These are phyloP conservation scores for Anastrepha obliqua DNA, from an alignment of 1,140 invertebrate genomes.

Conservation along the genomic window DNA sequence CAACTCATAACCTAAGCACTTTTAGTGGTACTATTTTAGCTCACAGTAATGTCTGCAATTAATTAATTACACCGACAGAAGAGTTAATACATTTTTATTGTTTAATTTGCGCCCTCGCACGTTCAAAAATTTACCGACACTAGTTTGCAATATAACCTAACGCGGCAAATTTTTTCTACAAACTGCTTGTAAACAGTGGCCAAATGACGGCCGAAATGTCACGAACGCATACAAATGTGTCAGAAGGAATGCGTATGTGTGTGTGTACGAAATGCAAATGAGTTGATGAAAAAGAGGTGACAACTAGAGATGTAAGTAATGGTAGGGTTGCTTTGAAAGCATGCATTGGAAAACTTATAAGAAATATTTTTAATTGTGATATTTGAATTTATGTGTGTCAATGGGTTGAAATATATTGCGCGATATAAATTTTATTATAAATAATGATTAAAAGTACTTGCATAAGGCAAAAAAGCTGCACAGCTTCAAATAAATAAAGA, in stretches of 20 bases:
- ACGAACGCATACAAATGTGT: conserved; percentile 2
- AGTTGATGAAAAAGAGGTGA: not conserved
- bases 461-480: no score
- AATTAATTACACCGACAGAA: not conserved
- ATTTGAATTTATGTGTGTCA: no score
- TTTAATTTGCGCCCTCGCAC: not conserved
- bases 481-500: no score
- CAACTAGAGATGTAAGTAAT: not conserved
- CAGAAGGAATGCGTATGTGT: not conserved
- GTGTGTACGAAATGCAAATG: not conserved
- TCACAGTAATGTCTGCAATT: not conserved
- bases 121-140: not conserved
- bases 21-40: not conserved
- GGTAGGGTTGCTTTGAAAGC: not conserved
- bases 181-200: conserved; percentile 41
- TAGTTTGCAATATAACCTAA: not conserved
- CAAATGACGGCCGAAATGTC: conserved; percentile 41
- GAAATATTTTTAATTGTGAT: no score
- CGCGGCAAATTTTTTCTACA: conserved; percentile 50
- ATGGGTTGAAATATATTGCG: no score
- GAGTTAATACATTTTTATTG: conserved; percentile 2
- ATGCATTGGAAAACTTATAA: no score
- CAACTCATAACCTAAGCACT: not conserved
- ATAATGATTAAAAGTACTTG: no score
- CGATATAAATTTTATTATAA: no score